Evolutionary conservation across 2,888 invertebrate species (phyloP).

Genomic region (Tachystola acroxantha): DNA sequence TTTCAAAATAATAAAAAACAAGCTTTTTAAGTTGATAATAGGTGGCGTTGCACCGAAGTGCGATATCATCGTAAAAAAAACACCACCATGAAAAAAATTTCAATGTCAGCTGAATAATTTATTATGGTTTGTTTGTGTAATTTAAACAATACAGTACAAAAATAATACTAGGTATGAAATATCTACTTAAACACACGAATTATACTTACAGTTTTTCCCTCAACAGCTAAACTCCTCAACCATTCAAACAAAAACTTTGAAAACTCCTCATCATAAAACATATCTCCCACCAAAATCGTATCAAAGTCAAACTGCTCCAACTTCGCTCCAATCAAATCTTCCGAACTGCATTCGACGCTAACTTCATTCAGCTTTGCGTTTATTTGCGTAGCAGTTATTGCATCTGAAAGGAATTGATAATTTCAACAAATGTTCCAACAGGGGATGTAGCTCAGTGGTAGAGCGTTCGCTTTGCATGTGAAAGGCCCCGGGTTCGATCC

Average conservation of each 20-base stretch:
- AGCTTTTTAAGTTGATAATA: no score
- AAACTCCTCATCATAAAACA: slow-evolving; percentile 82
- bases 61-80: no score
- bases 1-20: no score
- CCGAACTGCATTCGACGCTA: slow-evolving; percentile 41
- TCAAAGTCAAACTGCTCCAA: slow-evolving; percentile 70
- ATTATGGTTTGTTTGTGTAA: no score
- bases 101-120: no score
- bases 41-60: no score
- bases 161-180: no score
- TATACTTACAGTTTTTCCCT: slow-evolving; percentile 54
- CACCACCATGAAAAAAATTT: no score
- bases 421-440: slow-evolving; percentile 9
- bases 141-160: no score
- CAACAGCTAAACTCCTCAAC: slow-evolving; percentile 49
- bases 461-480: slow-evolving; percentile 99
- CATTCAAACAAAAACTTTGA: slow-evolving; percentile 72
- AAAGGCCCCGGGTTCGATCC: slow-evolving; percentile 99
- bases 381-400: slow-evolving; percentile 62
- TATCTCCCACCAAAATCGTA: slow-evolving; percentile 82
- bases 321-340: slow-evolving; percentile 61
- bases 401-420: slow-evolving; percentile 54
- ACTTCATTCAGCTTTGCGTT: slow-evolving; percentile 73
- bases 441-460: slow-evolving; percentile 99
- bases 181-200: no score